Evolutionary conservation across 2,888 invertebrate genomes (phyloP).

Genomic region (Graphium colonna): DNA sequence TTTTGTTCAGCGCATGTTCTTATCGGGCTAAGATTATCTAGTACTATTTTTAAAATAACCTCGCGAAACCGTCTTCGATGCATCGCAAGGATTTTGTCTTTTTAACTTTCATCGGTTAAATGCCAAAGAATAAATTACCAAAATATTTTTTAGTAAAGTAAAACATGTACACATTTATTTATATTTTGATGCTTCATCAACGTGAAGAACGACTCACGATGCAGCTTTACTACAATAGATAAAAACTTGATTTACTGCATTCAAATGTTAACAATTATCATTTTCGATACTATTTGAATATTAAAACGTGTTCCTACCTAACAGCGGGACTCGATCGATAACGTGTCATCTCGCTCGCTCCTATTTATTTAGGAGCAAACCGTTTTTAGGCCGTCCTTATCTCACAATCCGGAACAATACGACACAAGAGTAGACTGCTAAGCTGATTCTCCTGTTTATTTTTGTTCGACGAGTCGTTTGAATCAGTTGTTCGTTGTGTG

Average conservation of each 20-base stretch:
- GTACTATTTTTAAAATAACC: too few relatives aligned
- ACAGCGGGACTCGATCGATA: slow-evolving; percentile 10
- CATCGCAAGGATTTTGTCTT: not conserved
- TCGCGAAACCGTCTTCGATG: too few relatives aligned
- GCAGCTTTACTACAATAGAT: slow-evolving; percentile 3
- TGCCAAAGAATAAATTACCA: not conserved
- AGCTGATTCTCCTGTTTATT: slow-evolving; percentile 16
- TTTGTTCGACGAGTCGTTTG: slow-evolving; percentile 14
- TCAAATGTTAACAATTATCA: slow-evolving; percentile 3
- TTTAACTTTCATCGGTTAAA: too few relatives aligned
- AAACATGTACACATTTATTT: too few relatives aligned
- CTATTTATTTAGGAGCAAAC: not conserved
- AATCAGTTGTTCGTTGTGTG: slow-evolving; percentile 1
- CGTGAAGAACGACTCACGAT: not conserved
- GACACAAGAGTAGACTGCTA: not conserved
- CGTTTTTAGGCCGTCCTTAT: not conserved
- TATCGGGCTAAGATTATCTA: too few relatives aligned
- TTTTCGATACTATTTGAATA: slow-evolving; percentile 13
- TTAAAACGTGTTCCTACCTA: slow-evolving; percentile 9
- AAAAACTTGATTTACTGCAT: slow-evolving; percentile 5
- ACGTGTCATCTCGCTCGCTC: slow-evolving; percentile 7
- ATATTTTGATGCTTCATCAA: too few relatives aligned
- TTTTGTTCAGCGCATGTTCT: too few relatives aligned
- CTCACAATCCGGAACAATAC: slow-evolving; percentile 36
- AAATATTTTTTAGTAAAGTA: not conserved